These are phyloP conservation scores for Aethina tumida DNA, from an alignment of 1,140 invertebrate genomes.

Conservation along the genomic window DNA sequence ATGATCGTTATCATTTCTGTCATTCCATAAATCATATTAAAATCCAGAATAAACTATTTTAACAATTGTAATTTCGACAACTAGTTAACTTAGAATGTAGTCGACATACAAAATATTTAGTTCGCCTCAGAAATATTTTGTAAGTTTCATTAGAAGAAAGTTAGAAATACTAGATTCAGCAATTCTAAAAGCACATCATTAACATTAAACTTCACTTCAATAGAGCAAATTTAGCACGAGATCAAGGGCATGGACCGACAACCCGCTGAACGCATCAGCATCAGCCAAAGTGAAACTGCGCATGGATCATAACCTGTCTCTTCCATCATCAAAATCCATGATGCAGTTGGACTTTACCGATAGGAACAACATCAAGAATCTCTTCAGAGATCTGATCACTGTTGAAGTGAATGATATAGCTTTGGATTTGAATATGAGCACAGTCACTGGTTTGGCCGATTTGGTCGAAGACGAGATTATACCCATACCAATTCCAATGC, in stretches of 20 bases:
- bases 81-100: too few species aligned
- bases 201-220: constrained; percentile 2
- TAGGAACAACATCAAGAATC: constrained; percentile 33
- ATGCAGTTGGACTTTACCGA: constrained; percentile 32
- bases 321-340: constrained; percentile 19
- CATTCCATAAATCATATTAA: too few species aligned
- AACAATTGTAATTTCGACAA: too few species aligned
- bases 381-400: constrained; percentile 44
- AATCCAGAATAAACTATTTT: too few species aligned
- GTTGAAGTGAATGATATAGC: constrained; percentile 55
- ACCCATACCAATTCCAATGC: constrained; percentile 64
- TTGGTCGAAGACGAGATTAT: constrained; percentile 79
- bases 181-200: too few species aligned
- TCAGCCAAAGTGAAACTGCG: constrained; percentile 39
- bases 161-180: too few species aligned
- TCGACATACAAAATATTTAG: too few species aligned
- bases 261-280: constrained; percentile 34
- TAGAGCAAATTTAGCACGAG: constrained; percentile 64
- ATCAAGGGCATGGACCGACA: constrained; percentile 58
- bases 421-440: constrained; percentile 69
- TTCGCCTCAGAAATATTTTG: too few species aligned
- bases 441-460: constrained; percentile 65
- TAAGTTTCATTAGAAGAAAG: too few species aligned
- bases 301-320: constrained; percentile 46
- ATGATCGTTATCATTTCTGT: too few species aligned